Conservation (phyloP, 2,113 vertebrate genomes). For the Nipponia nippon region DNA sequence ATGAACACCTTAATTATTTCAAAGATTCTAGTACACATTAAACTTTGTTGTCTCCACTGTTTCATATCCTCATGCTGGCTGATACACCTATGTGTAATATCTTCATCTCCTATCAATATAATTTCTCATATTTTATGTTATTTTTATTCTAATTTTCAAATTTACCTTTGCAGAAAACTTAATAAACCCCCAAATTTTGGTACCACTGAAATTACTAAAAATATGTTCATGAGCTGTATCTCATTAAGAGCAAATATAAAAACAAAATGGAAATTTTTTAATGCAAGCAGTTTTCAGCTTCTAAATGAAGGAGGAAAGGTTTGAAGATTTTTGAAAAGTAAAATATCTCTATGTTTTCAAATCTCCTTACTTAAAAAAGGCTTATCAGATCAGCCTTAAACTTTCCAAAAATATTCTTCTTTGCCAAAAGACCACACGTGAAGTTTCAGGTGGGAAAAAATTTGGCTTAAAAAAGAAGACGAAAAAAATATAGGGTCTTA, state of each 20-base stretch:
- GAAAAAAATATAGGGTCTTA: background rate
- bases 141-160: background rate
- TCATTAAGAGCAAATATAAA: background rate
- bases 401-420: constrained; percentile 22
- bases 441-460: constrained; percentile 48
- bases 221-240: background rate
- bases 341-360: background rate
- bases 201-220: background rate
- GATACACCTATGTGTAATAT: background rate
- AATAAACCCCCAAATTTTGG: background rate
- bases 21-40: background rate
- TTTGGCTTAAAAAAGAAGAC: constrained; percentile 4
- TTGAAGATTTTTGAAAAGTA: background rate
- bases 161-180: background rate
- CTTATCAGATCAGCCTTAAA: constrained; percentile 19
- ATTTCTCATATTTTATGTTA: background rate
- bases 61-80: background rate
- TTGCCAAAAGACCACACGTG: constrained; percentile 41
- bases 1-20: background rate
- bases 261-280: background rate
- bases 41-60: background rate
- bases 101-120: background rate
- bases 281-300: background rate
- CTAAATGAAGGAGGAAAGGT: background rate
- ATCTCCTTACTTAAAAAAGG: background rate